Conservation (phyloP, 1,140 invertebrate genomes). For the Piezodorus guildinii region DNA sequence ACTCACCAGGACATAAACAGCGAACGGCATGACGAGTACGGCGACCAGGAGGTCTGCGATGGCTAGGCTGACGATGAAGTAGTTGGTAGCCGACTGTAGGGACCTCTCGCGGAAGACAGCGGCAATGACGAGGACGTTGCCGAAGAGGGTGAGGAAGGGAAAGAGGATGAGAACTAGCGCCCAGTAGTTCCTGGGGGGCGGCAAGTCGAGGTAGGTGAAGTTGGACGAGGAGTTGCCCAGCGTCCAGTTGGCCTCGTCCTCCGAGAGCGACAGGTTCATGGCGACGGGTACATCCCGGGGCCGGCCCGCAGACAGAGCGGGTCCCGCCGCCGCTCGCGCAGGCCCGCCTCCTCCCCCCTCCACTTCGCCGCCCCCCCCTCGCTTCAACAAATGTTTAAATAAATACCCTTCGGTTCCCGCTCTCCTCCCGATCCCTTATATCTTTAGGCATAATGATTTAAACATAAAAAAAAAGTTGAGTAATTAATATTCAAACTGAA, state of each 20-base stretch:
- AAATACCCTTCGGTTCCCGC: neutral
- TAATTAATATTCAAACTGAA: too few species aligned
- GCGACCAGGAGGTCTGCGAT: constrained; percentile 93
- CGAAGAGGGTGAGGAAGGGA: constrained; percentile 87
- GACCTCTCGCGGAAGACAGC: constrained; percentile 81
- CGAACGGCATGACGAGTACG: constrained; percentile 95
- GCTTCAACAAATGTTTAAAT: neutral
- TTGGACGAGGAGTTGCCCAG: constrained; percentile 10
- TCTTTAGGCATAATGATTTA: too few species aligned
- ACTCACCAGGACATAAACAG: constrained; percentile 66
- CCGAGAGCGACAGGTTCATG: constrained; percentile 1
- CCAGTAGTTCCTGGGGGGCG: constrained; percentile 44
- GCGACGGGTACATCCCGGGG: constrained; percentile 3
- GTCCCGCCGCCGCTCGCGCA: neutral
- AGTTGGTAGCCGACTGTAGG: constrained; percentile 91
- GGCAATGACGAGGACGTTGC: constrained; percentile 91
- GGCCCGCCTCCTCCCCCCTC: neutral
- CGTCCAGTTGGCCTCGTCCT: neutral
- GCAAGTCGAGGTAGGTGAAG: neutral
- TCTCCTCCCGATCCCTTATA: neutral
- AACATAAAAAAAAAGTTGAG: too few species aligned
- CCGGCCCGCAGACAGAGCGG: constrained; percentile 11
- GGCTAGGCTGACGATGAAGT: constrained; percentile 96
- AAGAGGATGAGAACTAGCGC: constrained; percentile 76
- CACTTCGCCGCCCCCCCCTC: neutral